Evolutionary conservation across 2,888 invertebrate genomes (phyloP), one percentile per base, ranked within the genome.

Genomic region (Tipula vernalis): DNA sequence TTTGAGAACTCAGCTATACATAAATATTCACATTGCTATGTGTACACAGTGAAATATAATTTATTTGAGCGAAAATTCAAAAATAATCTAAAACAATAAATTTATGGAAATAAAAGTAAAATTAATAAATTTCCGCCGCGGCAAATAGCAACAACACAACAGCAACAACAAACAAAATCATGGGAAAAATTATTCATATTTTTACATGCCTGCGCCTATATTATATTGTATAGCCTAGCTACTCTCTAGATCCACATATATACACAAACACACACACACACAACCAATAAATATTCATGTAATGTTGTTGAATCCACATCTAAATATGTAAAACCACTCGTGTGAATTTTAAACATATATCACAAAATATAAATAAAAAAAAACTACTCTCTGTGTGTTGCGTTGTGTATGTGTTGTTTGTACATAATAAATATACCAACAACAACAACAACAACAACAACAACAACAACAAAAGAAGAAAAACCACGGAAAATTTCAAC

Each of bases 61-160:
- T 71, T 71, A 71, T 71, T 71, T 71, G 71, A 71, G 10, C 28
- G 71, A 71, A 71, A 71, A 71, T 71, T 71, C 71, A 71, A 71
- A 71, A 71, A 71, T 71, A 71, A 71, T 71, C 71, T 71, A 71
- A 71, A 71, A 71, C 71, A 71, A 71, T 71, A 71, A 71, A 71
- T 71, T 71, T 71, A 28, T 51, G 51, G 51, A 51, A 51, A 51
- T 71, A 71, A 28, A 71, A 71, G 10, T 71, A 71, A 71, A 71
- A 71, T 71, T 71, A 71, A 71, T 71, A 71, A 71, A 71, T 71
- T 71, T 71, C 71, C 71, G 71, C 71, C 28, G 71, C 71, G 71
- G 71, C 71, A 71, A 28, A 71, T 28, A 71, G 0, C 71, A 71
- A 71, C 71, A 71, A 71, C 28, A 71, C 71, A 71, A 3, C 71